Evolutionary conservation across 2,113 vertebrate species (phyloP).

Genomic region (Bujurquina vittata): DNA sequence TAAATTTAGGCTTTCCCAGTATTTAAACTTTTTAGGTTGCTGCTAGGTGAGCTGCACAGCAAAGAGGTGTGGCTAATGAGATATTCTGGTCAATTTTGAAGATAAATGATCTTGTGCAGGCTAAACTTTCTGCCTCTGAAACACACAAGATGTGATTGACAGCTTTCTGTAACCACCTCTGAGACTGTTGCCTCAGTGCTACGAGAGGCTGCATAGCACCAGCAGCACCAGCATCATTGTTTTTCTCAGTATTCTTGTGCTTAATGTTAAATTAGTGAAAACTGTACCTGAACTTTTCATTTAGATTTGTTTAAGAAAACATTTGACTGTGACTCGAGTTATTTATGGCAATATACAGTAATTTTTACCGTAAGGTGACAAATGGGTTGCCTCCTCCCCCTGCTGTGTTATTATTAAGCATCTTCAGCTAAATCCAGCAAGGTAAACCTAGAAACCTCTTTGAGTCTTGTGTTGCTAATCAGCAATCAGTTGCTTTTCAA

Average conservation of each 20-base stretch:
- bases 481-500: not conserved
- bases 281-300: not conserved
- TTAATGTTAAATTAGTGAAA: not conserved
- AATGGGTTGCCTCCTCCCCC: not conserved
- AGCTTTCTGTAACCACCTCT: not conserved
- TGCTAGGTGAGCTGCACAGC: not conserved
- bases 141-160: not conserved
- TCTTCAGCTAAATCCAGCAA: not conserved
- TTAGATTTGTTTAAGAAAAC: too few species aligned
- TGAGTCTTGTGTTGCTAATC: not conserved
- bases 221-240: not conserved
- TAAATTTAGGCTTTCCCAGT: not conserved
- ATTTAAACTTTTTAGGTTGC: not conserved
- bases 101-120: not conserved
- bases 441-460: accelerated
- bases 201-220: not conserved
- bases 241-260: not conserved
- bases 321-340: not conserved
- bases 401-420: not conserved
- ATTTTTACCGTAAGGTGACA: not conserved
- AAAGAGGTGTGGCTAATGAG: too few species aligned
- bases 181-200: too few species aligned
- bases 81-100: not conserved
- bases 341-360: not conserved
- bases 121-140: not conserved